These are phyloP conservation scores for Lytechinus pictus DNA, from an alignment of 35 echinoderm and acorn worm genomes.

Conservation along the genomic window DNA sequence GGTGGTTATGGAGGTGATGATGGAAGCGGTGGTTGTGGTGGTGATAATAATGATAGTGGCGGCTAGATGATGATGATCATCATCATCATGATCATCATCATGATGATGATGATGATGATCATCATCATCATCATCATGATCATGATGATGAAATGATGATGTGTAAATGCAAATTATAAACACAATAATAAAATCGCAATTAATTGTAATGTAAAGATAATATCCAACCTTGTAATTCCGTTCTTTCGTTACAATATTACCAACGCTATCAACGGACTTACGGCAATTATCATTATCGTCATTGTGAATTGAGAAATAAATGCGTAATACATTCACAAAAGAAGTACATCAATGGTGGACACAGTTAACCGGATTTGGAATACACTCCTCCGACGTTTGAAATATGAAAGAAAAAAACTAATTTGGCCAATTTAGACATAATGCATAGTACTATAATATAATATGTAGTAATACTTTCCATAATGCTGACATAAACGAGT, in stretches of 20 bases:
- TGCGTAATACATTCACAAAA: neutral
- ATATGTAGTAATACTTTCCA: neutral
- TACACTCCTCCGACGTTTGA: neutral
- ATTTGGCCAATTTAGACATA: neutral
- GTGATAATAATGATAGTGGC: too few relatives aligned
- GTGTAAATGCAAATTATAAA: too few relatives aligned
- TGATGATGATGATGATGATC: too few relatives aligned
- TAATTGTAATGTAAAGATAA: neutral
- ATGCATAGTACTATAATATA: constrained; percentile 2
- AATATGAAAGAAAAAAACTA: neutral
- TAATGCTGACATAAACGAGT: neutral
- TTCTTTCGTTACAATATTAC: neutral
- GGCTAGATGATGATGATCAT: too few relatives aligned
- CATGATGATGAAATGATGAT: too few relatives aligned
- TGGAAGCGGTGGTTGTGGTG: too few relatives aligned
- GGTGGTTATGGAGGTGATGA: too few relatives aligned
- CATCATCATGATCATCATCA: too few relatives aligned
- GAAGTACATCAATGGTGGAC: neutral
- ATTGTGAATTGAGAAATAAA: neutral
- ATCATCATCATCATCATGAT: too few relatives aligned
- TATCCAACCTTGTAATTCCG: neutral
- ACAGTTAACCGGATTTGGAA: neutral
- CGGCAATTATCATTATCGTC: neutral
- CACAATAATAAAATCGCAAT: neutral
- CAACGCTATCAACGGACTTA: neutral